These are phyloP conservation scores for Spizaetus ornatus DNA, from an alignment of 2,113 vertebrate species.

Conservation along the genomic window DNA sequence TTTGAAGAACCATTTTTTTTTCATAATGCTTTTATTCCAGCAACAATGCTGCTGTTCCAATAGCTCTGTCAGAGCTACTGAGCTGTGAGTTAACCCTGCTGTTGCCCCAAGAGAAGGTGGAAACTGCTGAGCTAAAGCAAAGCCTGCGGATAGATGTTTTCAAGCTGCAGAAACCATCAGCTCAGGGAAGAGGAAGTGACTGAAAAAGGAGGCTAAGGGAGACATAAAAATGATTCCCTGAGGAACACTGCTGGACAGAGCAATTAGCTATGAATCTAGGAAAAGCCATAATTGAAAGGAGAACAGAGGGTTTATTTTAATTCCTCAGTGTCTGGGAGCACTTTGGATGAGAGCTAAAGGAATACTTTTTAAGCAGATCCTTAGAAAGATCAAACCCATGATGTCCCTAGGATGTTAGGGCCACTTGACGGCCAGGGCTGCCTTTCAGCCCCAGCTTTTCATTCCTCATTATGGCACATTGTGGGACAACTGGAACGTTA, in stretches of 20 bases:
- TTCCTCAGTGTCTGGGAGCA: not conserved
- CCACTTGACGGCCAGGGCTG: not conserved
- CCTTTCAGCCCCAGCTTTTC: not conserved
- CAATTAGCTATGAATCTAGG: conserved; percentile 6
- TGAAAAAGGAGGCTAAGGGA: not conserved
- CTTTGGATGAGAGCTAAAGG: not conserved
- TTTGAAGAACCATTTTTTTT: not conserved
- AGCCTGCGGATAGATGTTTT: not conserved
- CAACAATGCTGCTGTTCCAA: not conserved
- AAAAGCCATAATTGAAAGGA: not conserved
- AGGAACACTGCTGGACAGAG: conserved; percentile 15
- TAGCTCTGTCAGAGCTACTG: conserved; percentile 1
- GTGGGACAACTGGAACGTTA: not conserved
- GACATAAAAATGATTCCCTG: not conserved
- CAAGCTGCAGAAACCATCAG: not conserved
- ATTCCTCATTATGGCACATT: not conserved
- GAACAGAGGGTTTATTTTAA: not conserved
- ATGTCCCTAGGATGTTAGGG: not conserved
- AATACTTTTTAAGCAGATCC: not conserved
- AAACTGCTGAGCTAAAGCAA: not conserved
- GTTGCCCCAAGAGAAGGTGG: not conserved
- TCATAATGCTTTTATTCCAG: not conserved
- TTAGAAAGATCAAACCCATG: not conserved
- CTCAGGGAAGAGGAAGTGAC: not conserved
- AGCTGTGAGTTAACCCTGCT: conserved; percentile 2